These are phyloP conservation scores for Microctenopoma stevenorrisi DNA, from an alignment of 2,797 vertebrate species.

Conservation along the genomic window DNA sequence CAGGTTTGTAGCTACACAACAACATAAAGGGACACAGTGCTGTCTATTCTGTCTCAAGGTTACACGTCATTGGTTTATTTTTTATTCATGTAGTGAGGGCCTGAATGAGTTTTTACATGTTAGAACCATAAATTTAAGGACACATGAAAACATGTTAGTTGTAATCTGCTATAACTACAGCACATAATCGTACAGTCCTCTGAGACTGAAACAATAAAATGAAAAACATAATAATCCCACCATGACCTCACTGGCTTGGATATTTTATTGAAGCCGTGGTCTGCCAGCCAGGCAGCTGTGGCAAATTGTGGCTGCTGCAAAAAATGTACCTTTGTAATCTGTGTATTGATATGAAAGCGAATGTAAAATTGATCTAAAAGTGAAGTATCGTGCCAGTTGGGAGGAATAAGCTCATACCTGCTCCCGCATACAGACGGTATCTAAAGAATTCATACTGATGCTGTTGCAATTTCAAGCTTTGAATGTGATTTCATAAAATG, in stretches of 20 bases:
- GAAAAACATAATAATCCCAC: constrained; percentile 33
- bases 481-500: constrained; percentile 2
- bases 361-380: constrained; percentile 5
- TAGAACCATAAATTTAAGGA: constrained; percentile 12
- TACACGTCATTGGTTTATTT: constrained; percentile 15
- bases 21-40: neutral
- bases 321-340: constrained; percentile 12
- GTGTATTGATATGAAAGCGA: constrained; percentile 6
- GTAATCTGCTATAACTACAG: constrained; percentile 22
- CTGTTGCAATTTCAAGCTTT: neutral
- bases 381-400: constrained; percentile 16
- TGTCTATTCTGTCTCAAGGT: constrained; percentile 23
- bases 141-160: constrained; percentile 4
- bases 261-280: constrained; percentile 11
- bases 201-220: constrained; percentile 25
- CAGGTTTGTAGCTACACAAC: neutral
- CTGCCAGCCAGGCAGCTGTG: constrained; percentile 17
- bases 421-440: constrained; percentile 2
- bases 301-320: constrained; percentile 12
- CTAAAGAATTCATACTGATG: neutral
- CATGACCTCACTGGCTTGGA: constrained; percentile 21
- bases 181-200: constrained; percentile 18
- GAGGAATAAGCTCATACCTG: constrained; percentile 2
- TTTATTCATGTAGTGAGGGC: constrained; percentile 2
- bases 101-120: constrained; percentile 22